Conservation (phyloP, 2,888 invertebrate genomes). For the Ennomos quercinarius region DNA sequence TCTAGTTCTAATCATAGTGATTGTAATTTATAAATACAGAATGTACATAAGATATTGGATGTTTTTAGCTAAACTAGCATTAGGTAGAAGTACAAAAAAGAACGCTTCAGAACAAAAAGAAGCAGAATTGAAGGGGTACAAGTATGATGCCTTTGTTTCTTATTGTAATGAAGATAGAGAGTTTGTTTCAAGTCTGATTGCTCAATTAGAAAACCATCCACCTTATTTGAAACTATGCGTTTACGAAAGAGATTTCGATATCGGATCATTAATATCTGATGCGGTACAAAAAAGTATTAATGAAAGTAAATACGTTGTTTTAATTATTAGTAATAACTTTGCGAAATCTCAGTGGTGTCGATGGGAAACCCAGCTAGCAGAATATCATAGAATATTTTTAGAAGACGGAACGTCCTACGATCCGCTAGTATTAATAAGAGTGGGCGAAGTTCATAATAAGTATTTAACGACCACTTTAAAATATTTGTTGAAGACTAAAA, state of each 20-base stretch:
- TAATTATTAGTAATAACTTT: slow-evolving; percentile 88
- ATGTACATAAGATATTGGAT: slow-evolving; percentile 84
- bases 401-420: slow-evolving; percentile 85
- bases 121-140: slow-evolving; percentile 59
- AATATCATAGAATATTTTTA: slow-evolving; percentile 87
- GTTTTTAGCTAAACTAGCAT: slow-evolving; percentile 82
- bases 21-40: slow-evolving; percentile 70
- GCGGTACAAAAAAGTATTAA: slow-evolving; percentile 87
- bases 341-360: slow-evolving; percentile 90
- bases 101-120: slow-evolving; percentile 43
- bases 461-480: slow-evolving; percentile 86
- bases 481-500: slow-evolving; percentile 87
- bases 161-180: slow-evolving; percentile 86
- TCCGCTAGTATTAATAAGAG: slow-evolving; percentile 86
- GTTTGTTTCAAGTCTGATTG: slow-evolving; percentile 86
- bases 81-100: slow-evolving; percentile 71
- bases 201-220: slow-evolving; percentile 85
- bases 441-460: slow-evolving; percentile 84
- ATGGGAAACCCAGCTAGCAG: slow-evolving; percentile 89
- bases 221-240: slow-evolving; percentile 88
- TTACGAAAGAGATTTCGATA: slow-evolving; percentile 89
- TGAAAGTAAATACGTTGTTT: slow-evolving; percentile 87
- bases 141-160: slow-evolving; percentile 87
- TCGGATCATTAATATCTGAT: slow-evolving; percentile 87
- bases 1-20: slow-evolving; percentile 56